These are phyloP conservation scores for Melozone crissalis DNA, from an alignment of 2,113 vertebrate species.

Conservation along the genomic window DNA sequence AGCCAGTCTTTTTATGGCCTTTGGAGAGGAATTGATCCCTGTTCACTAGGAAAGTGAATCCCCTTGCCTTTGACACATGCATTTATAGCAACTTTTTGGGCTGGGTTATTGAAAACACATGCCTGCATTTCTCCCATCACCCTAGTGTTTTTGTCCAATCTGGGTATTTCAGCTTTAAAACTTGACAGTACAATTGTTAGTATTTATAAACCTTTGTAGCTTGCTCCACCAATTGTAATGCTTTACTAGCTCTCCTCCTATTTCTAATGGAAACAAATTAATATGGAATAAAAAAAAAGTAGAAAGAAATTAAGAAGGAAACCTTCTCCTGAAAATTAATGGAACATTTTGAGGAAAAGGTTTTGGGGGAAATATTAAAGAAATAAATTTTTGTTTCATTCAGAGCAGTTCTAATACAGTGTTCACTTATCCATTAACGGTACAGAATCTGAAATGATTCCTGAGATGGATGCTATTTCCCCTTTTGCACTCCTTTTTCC, in stretches of 20 bases:
- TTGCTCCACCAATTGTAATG: background rate
- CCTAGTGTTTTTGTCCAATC: rapidly evolving
- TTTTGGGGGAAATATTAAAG: background rate
- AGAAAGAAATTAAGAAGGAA: background rate
- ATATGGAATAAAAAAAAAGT: background rate
- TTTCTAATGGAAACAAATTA: background rate
- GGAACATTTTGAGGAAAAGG: background rate
- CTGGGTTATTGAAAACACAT: background rate
- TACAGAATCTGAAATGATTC: background rate
- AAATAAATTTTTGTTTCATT: background rate
- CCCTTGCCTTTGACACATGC: background rate
- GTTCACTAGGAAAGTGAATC: background rate
- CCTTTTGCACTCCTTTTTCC: background rate
- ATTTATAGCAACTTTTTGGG: background rate
- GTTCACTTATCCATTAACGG: background rate
- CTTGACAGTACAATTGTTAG: background rate
- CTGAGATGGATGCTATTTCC: background rate
- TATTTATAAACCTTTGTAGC: background rate
- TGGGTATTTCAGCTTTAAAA: background rate
- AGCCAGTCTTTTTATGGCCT: background rate
- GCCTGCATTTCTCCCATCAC: rapidly evolving
- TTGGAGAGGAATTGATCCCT: background rate
- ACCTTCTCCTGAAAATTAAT: background rate
- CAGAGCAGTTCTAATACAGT: background rate
- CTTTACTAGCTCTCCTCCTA: background rate